A percentile compares a stretch with the other conserved stretches of the same genome.
These are phyloP conservation scores for Patiria miniata DNA, from an alignment of 35 echinoderm and acorn worm species.

Conservation along the genomic window DNA sequence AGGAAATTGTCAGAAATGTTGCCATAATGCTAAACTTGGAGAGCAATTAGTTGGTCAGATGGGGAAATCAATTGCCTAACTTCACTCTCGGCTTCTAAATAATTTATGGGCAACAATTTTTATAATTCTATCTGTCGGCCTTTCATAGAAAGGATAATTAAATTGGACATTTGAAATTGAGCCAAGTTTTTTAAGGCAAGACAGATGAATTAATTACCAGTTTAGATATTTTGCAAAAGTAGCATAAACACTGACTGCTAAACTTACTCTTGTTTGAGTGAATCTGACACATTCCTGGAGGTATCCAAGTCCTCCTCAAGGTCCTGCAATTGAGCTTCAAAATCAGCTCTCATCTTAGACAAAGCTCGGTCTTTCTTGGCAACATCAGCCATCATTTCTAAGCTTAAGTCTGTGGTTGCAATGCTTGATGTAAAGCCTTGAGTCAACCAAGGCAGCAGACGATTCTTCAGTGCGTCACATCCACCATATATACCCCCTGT, in stretches of 20 bases:
- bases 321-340: constrained; percentile 78
- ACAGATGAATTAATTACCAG: no score
- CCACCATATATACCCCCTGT: constrained; percentile 92
- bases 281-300: constrained; percentile 64
- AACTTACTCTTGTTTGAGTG: constrained; percentile 81
- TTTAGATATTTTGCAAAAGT: no score
- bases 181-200: no score
- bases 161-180: no score
- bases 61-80: no score
- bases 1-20: no score
- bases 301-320: constrained; percentile 84
- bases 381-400: constrained; percentile 88
- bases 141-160: no score
- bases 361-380: constrained; percentile 84
- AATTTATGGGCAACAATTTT: no score
- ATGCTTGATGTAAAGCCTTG: constrained; percentile 43
- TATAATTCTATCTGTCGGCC: no score
- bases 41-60: no score
- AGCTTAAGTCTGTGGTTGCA: constrained; percentile 72
- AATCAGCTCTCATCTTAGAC: constrained; percentile 55
- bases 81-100: no score
- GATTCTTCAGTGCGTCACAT: constrained; percentile 80
- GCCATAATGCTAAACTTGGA: no score
- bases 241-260: neutral
- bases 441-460: constrained; percentile 87